Percentiles rank a stretch among this genome's conserved stretches.
Conservation (phyloP, 1,140 invertebrate genomes). For the Ostrea denselamellosa region DNA sequence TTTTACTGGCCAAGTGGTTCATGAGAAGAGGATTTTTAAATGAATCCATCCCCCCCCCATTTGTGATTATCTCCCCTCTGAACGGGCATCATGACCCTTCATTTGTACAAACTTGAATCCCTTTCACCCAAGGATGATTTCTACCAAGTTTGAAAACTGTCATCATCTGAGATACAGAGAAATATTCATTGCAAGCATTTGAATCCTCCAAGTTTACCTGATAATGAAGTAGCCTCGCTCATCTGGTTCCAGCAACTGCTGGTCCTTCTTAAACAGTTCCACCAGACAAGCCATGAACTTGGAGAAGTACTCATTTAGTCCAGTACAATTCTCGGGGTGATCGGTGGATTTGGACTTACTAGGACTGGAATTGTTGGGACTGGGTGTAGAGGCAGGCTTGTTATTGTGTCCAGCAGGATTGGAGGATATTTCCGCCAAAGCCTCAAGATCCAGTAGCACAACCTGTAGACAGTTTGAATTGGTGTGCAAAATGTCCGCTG, state of each 20-base stretch:
- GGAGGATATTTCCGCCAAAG: constrained; percentile 91
- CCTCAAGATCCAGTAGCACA: constrained; percentile 92
- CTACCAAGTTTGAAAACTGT: not conserved
- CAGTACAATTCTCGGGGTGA: not conserved
- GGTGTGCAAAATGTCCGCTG: too few species aligned
- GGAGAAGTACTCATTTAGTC: constrained; percentile 85
- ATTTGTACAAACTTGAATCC: too few species aligned
- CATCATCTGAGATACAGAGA: not conserved
- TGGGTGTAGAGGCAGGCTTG: not conserved
- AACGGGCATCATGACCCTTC: too few species aligned
- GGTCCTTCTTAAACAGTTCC: constrained; percentile 91
- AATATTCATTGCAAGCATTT: not conserved
- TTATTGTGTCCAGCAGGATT: constrained; percentile 65
- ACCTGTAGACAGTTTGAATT: constrained; percentile 80
- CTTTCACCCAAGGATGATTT: too few species aligned
- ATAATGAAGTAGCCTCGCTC: constrained; percentile 97
- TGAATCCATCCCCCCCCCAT: too few species aligned
- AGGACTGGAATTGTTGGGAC: not conserved
- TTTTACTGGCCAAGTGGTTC: too few species aligned
- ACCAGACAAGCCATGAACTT: constrained; percentile 93
- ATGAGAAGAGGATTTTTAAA: too few species aligned
- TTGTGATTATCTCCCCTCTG: too few species aligned
- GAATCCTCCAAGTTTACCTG: constrained; percentile 81
- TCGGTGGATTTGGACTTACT: not conserved
- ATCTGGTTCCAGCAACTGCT: constrained; percentile 87